These are phyloP conservation scores for Margaritifera margaritifera DNA, from an alignment of 2,888 invertebrate species.

Conservation along the genomic window DNA sequence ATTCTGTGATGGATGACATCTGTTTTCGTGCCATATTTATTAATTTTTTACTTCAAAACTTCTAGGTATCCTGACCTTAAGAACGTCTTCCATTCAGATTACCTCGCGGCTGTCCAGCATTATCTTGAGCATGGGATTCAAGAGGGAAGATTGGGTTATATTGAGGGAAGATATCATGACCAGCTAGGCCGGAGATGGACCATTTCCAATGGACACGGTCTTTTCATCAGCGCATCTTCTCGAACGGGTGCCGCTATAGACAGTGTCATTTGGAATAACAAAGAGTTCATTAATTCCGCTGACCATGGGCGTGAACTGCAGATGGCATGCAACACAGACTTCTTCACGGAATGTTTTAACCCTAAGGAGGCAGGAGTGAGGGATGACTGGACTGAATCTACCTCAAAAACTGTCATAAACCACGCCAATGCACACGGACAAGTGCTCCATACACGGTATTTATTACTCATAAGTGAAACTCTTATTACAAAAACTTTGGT, in stretches of 20 bases:
- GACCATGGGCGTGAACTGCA: conserved; percentile 45
- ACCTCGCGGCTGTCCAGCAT: too few species aligned
- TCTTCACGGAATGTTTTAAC: conserved; percentile 41
- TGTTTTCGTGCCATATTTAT: too few species aligned
- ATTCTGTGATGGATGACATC: too few species aligned
- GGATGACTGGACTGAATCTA: conserved; percentile 14
- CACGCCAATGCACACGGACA: conserved; percentile 21
- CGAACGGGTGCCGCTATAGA: conserved; percentile 42
- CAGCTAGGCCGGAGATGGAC: conserved; percentile 23
- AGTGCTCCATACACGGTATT: conserved; percentile 23
- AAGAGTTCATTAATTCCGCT: conserved; percentile 29
- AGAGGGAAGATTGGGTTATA: too few species aligned
- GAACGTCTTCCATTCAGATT: too few species aligned
- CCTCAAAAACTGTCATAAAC: conserved; percentile 30
- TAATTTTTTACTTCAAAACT: too few species aligned
- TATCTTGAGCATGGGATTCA: too few species aligned
- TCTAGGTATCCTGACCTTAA: too few species aligned
- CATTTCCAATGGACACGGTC: conserved; percentile 18
- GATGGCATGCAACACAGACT: conserved; percentile 35
- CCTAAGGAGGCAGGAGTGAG: conserved; percentile 42
- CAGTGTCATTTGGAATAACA: conserved; percentile 45
- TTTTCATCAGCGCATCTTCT: conserved; percentile 36
- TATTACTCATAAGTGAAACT: too few species aligned
- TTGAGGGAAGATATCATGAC: too few species aligned
- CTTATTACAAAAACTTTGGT: too few species aligned